Evolutionary conservation across 1,140 invertebrate genomes (phyloP).

Genomic region (Andrena cerasifolii): DNA sequence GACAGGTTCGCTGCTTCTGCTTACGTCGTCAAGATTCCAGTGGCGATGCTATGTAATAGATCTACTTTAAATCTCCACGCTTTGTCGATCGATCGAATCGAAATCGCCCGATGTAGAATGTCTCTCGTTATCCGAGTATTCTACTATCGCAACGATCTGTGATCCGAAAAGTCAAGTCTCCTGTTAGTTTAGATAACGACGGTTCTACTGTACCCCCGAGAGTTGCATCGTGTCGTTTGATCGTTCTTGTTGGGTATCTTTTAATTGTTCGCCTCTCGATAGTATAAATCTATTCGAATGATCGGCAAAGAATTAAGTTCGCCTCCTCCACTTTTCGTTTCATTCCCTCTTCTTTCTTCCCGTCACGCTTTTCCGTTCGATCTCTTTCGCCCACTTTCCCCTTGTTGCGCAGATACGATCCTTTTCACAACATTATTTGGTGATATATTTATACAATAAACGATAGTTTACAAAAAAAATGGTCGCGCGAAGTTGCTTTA

Average conservation of each 20-base stretch:
- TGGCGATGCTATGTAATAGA: not conserved
- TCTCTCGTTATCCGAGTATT: too few species aligned
- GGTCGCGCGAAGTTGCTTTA: too few species aligned
- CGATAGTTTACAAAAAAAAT: conserved; percentile 48
- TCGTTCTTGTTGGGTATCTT: too few species aligned
- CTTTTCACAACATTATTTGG: conserved; percentile 73
- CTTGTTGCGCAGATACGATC: conserved; percentile 55
- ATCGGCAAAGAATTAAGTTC: not conserved
- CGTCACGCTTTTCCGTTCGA: conserved; percentile 38
- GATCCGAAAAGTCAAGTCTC: too few species aligned
- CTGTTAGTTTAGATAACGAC: too few species aligned
- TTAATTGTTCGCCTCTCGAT: too few species aligned
- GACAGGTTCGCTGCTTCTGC: conserved; percentile 33
- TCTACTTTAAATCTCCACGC: not conserved
- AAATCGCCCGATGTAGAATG: too few species aligned
- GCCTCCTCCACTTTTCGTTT: not conserved
- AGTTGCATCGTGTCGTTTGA: too few species aligned
- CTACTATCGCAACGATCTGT: too few species aligned
- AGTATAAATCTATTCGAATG: too few species aligned
- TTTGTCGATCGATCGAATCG: too few species aligned
- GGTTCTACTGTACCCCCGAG: too few species aligned
- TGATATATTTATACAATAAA: conserved; percentile 80
- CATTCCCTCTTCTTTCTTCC: not conserved
- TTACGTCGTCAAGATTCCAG: conserved; percentile 26
- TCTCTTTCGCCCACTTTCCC: conserved; percentile 36